Conservation (phyloP, 2,797 vertebrate species). For the Arnoldichthys spilopterus region DNA sequence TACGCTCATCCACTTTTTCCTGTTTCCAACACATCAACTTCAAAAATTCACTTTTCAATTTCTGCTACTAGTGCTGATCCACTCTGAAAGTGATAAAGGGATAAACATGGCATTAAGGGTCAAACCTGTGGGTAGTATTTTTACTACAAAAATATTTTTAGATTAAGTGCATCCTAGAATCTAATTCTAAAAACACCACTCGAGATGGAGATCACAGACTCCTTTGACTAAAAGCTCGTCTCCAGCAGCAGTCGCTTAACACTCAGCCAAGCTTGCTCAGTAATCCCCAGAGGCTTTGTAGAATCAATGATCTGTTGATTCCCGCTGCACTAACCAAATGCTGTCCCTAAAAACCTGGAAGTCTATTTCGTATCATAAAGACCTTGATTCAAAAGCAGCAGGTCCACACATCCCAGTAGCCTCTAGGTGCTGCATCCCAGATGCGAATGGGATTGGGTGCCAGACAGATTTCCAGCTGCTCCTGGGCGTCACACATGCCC, state of each 20-base stretch:
- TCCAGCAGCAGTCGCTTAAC: conserved; percentile 50
- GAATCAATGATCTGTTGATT: conserved; percentile 53
- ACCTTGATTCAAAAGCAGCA: conserved; percentile 31
- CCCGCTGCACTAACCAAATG: conserved; percentile 32
- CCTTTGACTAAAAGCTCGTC: conserved; percentile 28
- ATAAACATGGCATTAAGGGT: conserved; percentile 17
- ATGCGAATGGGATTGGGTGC: conserved; percentile 33
- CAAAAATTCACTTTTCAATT: no score
- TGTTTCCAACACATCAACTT: no score
- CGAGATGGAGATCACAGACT: conserved; percentile 24
- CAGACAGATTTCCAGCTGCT: conserved; percentile 55
- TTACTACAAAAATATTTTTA: conserved; percentile 9
- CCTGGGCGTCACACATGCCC: conserved; percentile 43
- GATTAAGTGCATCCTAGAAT: conserved; percentile 14
- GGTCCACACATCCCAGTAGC: conserved; percentile 23
- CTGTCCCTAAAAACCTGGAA: conserved; percentile 8
- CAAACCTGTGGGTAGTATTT: background rate
- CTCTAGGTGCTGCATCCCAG: conserved; percentile 29
- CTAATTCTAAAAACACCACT: conserved; percentile 26
- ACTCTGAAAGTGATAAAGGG: conserved; percentile 28
- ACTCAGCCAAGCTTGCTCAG: conserved; percentile 40
- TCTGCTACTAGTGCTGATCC: conserved; percentile 19
- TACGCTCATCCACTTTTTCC: no score
- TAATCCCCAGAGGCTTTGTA: conserved; percentile 33
- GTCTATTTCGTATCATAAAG: conserved; percentile 15